Evolutionary conservation across 64 coral and sea anemone species (phyloP), one percentile per base, ranked within the genome.

Genomic region (Montipora capricornis): DNA sequence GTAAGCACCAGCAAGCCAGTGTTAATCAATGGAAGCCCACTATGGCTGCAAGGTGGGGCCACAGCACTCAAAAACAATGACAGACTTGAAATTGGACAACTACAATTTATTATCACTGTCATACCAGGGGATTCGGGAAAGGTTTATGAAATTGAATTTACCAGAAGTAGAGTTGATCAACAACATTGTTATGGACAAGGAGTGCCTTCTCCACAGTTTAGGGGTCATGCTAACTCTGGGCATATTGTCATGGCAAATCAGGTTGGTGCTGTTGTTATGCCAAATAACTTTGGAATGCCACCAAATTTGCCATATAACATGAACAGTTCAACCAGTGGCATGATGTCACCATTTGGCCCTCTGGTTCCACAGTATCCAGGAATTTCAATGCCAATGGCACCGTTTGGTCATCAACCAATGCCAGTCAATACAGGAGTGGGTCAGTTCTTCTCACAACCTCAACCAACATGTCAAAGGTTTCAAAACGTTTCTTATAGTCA

Each of bases 71-170:
- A 83, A 15, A 83, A 10, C 6, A n/a, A 83, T 83, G 81, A 83
- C 7, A 83, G 17, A 83, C 81, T 83, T 16, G 20, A 6, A 47
- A 67, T 67, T 17, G 81, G 81, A 7, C 22, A 83, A 59, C 59
- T 83, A 24, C 2, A 67, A 17, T 83, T 83, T 17, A 83, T 66
- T 67, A 12, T 68, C 44, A 44, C 13, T 67, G 37, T 45, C 29
- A 17, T 45, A 17, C 58, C 81, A 46, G 57, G 81, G 22, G 59
- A 67, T 83, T 46, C 81, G 2, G 4, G 44, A 1, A 57, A 83
- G 57, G 64, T 17, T 83, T 83, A 45, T 24, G 22, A 83, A 83
- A 24, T 83, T 67, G 81, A 83, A 67, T 83, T 83, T 46, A 67
- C 37, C 22, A 67, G 58, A 6, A 83, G 66, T 37, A 37, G 37